Evolutionary conservation across 2,113 vertebrate species (phyloP), one percentile per base, ranked within the genome.

Genomic region (Miniopterus natalensis): DNA sequence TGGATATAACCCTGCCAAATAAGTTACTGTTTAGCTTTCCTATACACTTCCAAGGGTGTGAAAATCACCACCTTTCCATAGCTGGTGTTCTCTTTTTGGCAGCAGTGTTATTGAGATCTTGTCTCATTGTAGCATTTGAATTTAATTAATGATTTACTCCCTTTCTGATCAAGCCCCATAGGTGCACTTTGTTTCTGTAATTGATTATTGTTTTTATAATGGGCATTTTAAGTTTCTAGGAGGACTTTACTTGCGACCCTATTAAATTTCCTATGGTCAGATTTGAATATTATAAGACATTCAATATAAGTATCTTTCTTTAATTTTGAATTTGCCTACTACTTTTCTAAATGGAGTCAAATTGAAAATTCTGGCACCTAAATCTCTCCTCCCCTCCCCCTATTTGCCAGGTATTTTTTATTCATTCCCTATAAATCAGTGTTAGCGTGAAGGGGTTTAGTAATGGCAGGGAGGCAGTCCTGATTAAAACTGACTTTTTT

Each of bases 401-500:
- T 21, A 3, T 61, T 45, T 78, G 20, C 47, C 4, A 40, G 29
- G 3, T 85, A 21, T 25, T 91, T 61, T 89, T 79, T 17, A 53
- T 66, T 70, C 20, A 45, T 84, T 91, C 21, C 17, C 25, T 75
- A 1, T 81, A 45, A 84, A 71, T 71, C 36, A 42, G 3, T 51
- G 27, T 88, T 90, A 74, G 40, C 10, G 5, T 93, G 90, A 36
- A 70, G 11, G 57, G 45, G 15, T 92, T 88, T 90, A 84, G 6
- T 92, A 65, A 17, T 70, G 40, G 5, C 12, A 2, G 40, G 25
- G 5, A 92, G 36, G 9, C 6, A 1, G 51, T 84, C 49, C 42
- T 89, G 40, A 92, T 77, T 92, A 90, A 97, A 74, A 74, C 23
- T 29, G 17, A 66, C 36, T 87, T 20, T 25, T 42, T 92, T 91